Base-by-base conservation (phyloP, 1,140 invertebrate species). In the Drosophila navojoa region DNA sequence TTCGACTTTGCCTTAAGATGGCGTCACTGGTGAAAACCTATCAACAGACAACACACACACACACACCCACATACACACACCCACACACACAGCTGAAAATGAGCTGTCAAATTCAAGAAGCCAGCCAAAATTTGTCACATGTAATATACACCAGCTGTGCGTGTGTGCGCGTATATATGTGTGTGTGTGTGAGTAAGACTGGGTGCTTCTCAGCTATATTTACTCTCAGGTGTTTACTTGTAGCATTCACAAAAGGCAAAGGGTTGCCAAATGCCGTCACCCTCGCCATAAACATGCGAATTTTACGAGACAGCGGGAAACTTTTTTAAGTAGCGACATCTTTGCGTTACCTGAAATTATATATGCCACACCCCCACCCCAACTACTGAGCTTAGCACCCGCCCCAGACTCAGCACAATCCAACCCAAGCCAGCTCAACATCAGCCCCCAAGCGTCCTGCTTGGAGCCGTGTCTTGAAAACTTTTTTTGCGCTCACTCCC, bases 251-350 rank as follows among this genome's bases (percentile, higher is more conserved):
- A 29, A 0, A 29, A 44, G 3, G 19, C 2, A 64, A 85, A 80
- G 73, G 76, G 73, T 84, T 82, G 66, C 16, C 35, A 25, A 40
- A 22, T 67, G 10, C 32, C 10, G 11, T 50, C 16, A 38, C 35
- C 35, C 35, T 38, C 35, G 57, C 71, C 81, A 81, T 86, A 87
- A 86, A 86, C 76, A 76, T 62, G 55, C 71, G 69, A 73, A 62
- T 53, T 87, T 86, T 81, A 86, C 61, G 82, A 66, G 81, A 81
- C 81, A 81, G 55, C 57, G 40, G 40, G 27, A 63, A 76, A 76
- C 32, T 75, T 85, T 84, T 85, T 85, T 86, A 85, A 85, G 81
- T 80, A 85, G 80, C 80, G 42, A 62, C 62, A 58, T 78, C 62
- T 69, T 61, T 71, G 63, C 50, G 66, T 62, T 64, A 70, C 80